phyloP scores from a whole-genome alignment of 2,113 vertebrate species.

The Hydropotes inermis region DNA sequence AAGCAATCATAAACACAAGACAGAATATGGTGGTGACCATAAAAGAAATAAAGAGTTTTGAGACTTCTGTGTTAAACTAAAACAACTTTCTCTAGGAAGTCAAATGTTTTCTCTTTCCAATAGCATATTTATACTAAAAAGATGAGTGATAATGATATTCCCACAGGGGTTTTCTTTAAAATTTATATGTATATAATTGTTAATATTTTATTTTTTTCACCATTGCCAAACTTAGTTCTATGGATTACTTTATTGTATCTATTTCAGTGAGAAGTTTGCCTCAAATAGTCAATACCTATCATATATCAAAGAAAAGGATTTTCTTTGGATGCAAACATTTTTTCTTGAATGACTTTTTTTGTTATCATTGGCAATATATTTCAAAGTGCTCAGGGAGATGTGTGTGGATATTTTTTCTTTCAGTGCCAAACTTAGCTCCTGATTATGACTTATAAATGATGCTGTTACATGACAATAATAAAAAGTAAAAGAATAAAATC shows the following conservation, averaged over 20 bases:
- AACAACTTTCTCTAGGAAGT: not conserved
- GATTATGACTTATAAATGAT: not conserved
- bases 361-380: not conserved
- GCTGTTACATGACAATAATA: not conserved
- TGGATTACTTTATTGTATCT: not conserved
- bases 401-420: not conserved
- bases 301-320: not conserved
- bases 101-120: not conserved
- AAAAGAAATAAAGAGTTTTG: not conserved
- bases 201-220: not conserved
- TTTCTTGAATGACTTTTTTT: not conserved
- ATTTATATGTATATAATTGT: not conserved
- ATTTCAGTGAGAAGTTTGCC: not conserved
- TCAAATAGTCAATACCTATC: not conserved
- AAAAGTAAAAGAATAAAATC: not conserved
- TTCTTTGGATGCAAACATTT: not conserved
- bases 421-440: not conserved
- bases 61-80: not conserved
- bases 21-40: not conserved
- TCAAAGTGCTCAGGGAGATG: not conserved
- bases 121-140: not conserved
- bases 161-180: not conserved
- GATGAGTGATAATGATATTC: not conserved
- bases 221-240: not conserved
- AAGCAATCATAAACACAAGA: not conserved